Conservation (phyloP, 2,113 vertebrate genomes). For the Oncorhynchus tshawytscha region DNA sequence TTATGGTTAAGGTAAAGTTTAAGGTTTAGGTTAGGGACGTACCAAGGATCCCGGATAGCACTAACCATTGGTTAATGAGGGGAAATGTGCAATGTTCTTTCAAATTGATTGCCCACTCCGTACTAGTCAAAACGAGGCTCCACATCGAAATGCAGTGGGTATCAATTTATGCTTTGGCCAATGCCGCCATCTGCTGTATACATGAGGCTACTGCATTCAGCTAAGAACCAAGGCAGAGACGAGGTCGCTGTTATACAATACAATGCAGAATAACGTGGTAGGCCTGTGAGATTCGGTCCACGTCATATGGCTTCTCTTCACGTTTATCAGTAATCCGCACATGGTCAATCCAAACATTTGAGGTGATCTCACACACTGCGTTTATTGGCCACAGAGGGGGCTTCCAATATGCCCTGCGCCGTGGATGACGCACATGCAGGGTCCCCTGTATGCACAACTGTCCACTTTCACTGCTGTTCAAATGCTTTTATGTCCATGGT, state of each 20-base stretch:
- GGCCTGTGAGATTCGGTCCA: too few relatives aligned
- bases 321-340: constrained; percentile 58
- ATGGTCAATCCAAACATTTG: constrained; percentile 53
- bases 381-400: not conserved
- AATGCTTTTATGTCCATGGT: not conserved
- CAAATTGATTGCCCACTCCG: not conserved
- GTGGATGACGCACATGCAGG: not conserved
- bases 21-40: too few relatives aligned
- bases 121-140: too few relatives aligned
- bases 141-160: too few relatives aligned
- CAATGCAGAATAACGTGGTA: not conserved
- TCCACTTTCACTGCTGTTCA: not conserved
- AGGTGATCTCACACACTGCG: constrained; percentile 29
- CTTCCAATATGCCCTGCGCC: not conserved
- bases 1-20: not conserved
- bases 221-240: not conserved
- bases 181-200: constrained; percentile 49
- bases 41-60: not conserved
- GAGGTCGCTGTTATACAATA: not conserved
- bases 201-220: not conserved
- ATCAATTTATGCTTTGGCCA: constrained; percentile 16
- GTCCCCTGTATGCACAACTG: not conserved
- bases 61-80: not conserved
- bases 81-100: not conserved
- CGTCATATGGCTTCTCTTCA: constrained; percentile 26